Evolutionary conservation across 1,140 invertebrate genomes (phyloP).

Genomic region (Frieseomelitta varia): DNA sequence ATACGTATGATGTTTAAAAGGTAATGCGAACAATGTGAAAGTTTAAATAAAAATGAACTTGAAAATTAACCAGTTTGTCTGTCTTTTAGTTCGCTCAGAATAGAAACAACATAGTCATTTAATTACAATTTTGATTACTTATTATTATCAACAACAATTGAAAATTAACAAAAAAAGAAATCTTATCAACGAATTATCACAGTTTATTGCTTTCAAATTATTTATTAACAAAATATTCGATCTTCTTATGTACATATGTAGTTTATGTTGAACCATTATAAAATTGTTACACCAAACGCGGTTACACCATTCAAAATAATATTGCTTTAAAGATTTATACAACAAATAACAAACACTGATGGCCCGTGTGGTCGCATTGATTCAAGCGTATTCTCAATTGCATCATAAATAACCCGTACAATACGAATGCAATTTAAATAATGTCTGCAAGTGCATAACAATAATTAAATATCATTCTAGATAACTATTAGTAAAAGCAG

Average conservation of each 20-base stretch:
- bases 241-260: slow-evolving; percentile 68
- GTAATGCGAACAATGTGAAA: slow-evolving; percentile 69
- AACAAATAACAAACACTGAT: neutral
- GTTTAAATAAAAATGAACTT: slow-evolving; percentile 69
- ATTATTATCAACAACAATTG: neutral
- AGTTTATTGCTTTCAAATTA: slow-evolving; percentile 62
- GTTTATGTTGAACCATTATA: slow-evolving; percentile 41
- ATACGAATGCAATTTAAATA: neutral
- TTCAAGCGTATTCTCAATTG: neutral
- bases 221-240: slow-evolving; percentile 75
- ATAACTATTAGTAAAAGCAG: neutral
- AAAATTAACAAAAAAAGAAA: neutral
- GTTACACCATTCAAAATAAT: slow-evolving; percentile 13
- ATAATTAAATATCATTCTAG: neutral
- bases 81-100: no score
- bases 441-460: neutral
- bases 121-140: neutral
- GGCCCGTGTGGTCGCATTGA: neutral
- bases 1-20: slow-evolving; percentile 71
- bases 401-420: neutral
- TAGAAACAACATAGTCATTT: neutral
- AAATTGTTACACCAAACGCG: slow-evolving; percentile 35
- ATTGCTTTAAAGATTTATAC: slow-evolving; percentile 21
- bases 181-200: slow-evolving; percentile 61
- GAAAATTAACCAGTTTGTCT: slow-evolving; percentile 2